These are phyloP conservation scores for Teleiodes luculella DNA, from an alignment of 2,888 invertebrate genomes.

Conservation along the genomic window DNA sequence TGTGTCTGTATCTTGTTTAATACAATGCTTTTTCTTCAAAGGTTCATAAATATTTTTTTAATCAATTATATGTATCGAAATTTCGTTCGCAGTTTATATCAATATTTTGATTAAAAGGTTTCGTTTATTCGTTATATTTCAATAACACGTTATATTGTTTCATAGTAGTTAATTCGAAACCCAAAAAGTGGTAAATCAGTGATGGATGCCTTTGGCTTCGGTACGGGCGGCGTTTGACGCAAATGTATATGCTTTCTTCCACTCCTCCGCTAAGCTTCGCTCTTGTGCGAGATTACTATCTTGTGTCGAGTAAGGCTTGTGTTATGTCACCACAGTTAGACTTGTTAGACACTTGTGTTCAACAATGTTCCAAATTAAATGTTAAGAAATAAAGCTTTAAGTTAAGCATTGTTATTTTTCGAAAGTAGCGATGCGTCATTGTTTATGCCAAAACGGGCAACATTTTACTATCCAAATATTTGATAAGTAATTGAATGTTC, in stretches of 20 bases:
- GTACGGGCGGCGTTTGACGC: slow-evolving; percentile 35
- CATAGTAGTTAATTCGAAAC: slow-evolving; percentile 25
- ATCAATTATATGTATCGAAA: no score
- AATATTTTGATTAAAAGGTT: slow-evolving; percentile 13
- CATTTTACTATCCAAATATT: no score
- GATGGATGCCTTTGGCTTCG: slow-evolving; percentile 76
- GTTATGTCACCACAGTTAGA: not conserved
- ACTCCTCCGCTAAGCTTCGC: slow-evolving; percentile 2
- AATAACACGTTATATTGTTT: not conserved
- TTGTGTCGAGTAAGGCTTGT: not conserved
- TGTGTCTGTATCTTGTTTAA: no score
- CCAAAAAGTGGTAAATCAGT: slow-evolving; percentile 32
- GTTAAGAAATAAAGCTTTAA: not conserved
- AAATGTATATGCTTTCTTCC: slow-evolving; percentile 9
- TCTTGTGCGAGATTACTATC: slow-evolving; percentile 1
- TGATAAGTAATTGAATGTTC: no score
- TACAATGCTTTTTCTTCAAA: not conserved
- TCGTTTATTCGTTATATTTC: not conserved
- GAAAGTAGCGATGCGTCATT: no score
- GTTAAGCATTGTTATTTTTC: no score
- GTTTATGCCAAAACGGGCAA: no score
- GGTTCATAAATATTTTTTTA: no score
- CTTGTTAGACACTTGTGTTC: not conserved
- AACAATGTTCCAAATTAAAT: not conserved
- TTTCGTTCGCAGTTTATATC: no score